Evolutionary conservation across 2,888 invertebrate genomes (phyloP).

Genomic region (Ctenicera cuprea): DNA sequence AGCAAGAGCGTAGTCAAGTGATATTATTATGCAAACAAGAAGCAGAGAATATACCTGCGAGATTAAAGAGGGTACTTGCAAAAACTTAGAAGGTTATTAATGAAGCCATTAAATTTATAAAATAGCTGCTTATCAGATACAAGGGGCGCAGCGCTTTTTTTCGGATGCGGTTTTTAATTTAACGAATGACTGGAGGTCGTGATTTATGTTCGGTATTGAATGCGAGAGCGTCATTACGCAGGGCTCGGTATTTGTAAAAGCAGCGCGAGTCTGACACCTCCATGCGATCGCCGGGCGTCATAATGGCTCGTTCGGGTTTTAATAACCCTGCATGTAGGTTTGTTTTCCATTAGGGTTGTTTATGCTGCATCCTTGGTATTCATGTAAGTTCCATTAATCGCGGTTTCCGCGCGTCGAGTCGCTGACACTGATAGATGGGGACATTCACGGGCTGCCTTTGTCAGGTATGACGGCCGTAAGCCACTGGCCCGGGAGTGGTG

Average conservation of each 20-base stretch:
- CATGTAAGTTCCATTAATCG: conserved; percentile 70
- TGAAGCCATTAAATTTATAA: conserved; percentile 67
- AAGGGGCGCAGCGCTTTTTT: conserved; percentile 62
- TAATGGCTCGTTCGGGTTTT: conserved; percentile 60
- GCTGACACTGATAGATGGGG: conserved; percentile 68
- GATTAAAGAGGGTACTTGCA: conserved; percentile 61
- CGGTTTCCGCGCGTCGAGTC: conserved; percentile 63
- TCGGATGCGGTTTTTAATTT: conserved; percentile 66
- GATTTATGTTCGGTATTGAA: conserved; percentile 66
- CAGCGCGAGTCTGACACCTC: conserved; percentile 56
- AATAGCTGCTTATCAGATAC: conserved; percentile 67
- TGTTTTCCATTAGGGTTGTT: conserved; percentile 68
- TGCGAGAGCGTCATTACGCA: conserved; percentile 58
- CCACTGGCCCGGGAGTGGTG: conserved; percentile 51
- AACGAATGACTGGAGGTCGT: conserved; percentile 62
- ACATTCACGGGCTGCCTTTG: conserved; percentile 62
- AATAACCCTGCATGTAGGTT: conserved; percentile 63
- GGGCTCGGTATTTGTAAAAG: conserved; percentile 56
- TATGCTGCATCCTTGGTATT: conserved; percentile 67
- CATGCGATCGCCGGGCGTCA: conserved; percentile 55
- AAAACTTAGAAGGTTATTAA: conserved; percentile 63
- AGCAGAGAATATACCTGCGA: conserved; percentile 59
- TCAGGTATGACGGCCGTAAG: conserved; percentile 61
- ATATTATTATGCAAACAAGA: conserved; percentile 64
- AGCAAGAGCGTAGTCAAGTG: conserved; percentile 55